Evolutionary conservation across 2,797 vertebrate genomes (phyloP), one percentile per base, ranked within the genome.

Genomic region (Manis javanica): DNA sequence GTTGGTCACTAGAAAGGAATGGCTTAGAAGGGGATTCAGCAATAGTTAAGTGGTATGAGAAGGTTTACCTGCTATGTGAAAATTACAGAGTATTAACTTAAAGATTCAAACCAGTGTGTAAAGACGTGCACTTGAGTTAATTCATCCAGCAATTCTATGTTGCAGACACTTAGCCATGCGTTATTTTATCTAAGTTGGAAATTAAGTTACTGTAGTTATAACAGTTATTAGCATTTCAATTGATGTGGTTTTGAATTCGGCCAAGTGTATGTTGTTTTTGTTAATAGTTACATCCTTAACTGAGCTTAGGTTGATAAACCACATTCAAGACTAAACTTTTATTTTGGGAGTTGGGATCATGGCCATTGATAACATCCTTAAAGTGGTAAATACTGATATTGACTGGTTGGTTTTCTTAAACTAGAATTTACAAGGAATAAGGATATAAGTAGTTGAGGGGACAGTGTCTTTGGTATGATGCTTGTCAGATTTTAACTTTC

Each of bases 151-250:
- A 90, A 0, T 88, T 96, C 71, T 88, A 4, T 92, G 61, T 87
- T 90, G 64, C n/a, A 87, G 87, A 64, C 77, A 57, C 66, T 85
- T 53, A 93, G 37, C 51, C 91, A 51, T 95, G 11, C 91, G 88
- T 79, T 75, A 34, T 64, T 91, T 91, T 94, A 89, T 66, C 91
- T 95, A 71, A 94, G 72, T 13, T 83, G 74, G 90, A 94, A 92
- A 66, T 59, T 26, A 11, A 66, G 46, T 61, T 84, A 23, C 2
- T 53, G 21, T 79, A 84, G 84, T 79, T 92, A 21, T 6, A 84
- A 21, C 37, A 63, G 19, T 74, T 86, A 53, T 7, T 87, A 55
- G 39, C 37, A 71, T 92, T 94, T 95, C 78, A 85, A 66, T 85
- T 68, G 16, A 96, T 77, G 42, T 86, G 21, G 37, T 59, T 95